Evolutionary conservation across 2,797 vertebrate species (phyloP).

Genomic region (Macroramphosus scolopax): DNA sequence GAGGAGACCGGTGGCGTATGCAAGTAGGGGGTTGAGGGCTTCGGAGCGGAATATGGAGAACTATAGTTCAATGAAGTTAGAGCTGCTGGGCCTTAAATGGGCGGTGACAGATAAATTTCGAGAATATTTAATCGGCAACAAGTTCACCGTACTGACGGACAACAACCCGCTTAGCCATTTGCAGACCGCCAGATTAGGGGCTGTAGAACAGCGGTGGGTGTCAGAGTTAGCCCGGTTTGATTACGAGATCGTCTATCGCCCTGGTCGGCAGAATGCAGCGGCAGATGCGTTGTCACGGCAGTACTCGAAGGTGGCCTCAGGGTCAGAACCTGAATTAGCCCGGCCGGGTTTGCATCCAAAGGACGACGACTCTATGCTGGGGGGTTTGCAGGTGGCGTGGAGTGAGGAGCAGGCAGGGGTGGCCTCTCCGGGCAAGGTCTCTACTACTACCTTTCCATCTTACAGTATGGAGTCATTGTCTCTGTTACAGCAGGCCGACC

Average conservation of each 20-base stretch:
- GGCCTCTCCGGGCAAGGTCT: too few relatives aligned
- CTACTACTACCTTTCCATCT: too few relatives aligned
- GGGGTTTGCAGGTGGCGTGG: too few relatives aligned
- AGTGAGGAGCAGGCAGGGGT: too few relatives aligned
- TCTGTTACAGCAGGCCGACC: too few relatives aligned
- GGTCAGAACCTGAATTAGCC: background rate
- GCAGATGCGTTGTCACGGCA: constrained; percentile 15
- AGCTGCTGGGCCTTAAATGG: constrained; percentile 10
- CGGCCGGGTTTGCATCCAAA: background rate
- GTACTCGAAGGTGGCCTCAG: too few relatives aligned
- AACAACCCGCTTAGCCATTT: constrained; percentile 6
- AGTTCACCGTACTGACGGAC: background rate
- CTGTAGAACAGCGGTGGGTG: background rate
- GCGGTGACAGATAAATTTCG: constrained; percentile 8
- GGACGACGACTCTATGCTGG: background rate
- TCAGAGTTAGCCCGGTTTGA: background rate
- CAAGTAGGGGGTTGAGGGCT: background rate
- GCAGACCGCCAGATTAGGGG: background rate
- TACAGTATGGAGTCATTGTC: too few relatives aligned
- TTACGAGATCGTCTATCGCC: constrained; percentile 1
- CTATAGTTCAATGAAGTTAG: constrained; percentile 21
- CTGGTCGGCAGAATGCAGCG: background rate
- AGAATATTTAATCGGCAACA: background rate
- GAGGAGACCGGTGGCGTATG: background rate
- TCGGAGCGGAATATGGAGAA: background rate